Percentiles rank a stretch among this genome's conserved stretches.
Conservation (phyloP, 1,140 invertebrate genomes). For the Drosophila chauvacae region DNA sequence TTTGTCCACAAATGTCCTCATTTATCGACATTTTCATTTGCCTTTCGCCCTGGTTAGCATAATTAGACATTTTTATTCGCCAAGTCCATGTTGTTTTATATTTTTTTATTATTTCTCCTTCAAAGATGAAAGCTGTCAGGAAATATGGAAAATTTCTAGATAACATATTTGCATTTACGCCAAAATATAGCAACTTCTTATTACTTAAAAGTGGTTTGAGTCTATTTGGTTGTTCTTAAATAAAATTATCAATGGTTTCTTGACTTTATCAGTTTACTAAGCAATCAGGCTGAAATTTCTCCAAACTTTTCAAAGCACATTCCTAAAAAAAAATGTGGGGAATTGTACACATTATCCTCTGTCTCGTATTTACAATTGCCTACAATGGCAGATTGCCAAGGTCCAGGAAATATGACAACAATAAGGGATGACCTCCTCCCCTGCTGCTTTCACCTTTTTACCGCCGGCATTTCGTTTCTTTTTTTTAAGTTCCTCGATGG, state of each 20-base stretch:
- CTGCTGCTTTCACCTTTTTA: slow-evolving; percentile 32
- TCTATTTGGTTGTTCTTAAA: not conserved
- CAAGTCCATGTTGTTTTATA: too few relatives aligned
- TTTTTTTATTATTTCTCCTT: too few relatives aligned
- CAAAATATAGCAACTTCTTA: not conserved
- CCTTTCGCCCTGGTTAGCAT: too few relatives aligned
- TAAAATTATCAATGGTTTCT: not conserved
- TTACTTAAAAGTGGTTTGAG: too few relatives aligned
- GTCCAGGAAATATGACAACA: slow-evolving; percentile 64
- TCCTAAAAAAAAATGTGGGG: not conserved
- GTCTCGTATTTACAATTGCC: slow-evolving; percentile 51
- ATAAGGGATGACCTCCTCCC: slow-evolving; percentile 30
- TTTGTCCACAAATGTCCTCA: too few relatives aligned
- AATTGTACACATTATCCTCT: slow-evolving; percentile 25
- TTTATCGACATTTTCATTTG: too few relatives aligned
- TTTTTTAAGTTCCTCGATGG: slow-evolving; percentile 1
- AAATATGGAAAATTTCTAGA: too few relatives aligned
- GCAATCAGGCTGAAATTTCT: slow-evolving; percentile 53
- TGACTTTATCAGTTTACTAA: slow-evolving; percentile 42
- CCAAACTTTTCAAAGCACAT: slow-evolving; percentile 21
- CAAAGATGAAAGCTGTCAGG: too few relatives aligned
- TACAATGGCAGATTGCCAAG: slow-evolving; percentile 55
- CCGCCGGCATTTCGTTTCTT: slow-evolving; percentile 48
- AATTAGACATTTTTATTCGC: too few relatives aligned
- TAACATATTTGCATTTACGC: not conserved